phyloP scores from a whole-genome alignment of 1,140 invertebrate species.

The Rhopalosiphum maidis region DNA sequence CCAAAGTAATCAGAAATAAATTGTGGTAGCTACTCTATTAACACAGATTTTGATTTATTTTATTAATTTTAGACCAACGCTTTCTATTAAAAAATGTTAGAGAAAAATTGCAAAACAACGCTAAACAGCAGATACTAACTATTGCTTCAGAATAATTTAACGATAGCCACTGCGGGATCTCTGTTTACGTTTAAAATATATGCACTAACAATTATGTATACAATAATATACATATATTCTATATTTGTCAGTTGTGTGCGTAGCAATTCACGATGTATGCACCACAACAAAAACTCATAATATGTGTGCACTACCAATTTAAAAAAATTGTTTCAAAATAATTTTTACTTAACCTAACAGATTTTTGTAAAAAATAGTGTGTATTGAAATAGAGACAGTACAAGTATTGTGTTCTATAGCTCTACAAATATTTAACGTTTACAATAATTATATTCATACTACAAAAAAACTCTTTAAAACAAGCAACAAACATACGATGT shows the following conservation, averaged over 20 bases:
- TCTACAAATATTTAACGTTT: background rate
- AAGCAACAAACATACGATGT: background rate
- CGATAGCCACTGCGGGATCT: background rate
- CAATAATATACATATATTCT: background rate
- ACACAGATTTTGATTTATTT: background rate
- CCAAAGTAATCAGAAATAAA: background rate
- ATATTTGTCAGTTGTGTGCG: background rate
- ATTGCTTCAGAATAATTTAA: background rate
- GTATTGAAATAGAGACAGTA: background rate
- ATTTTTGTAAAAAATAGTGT: background rate
- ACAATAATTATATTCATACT: background rate
- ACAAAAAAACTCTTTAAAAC: background rate
- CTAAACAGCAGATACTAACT: background rate
- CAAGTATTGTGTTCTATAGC: background rate
- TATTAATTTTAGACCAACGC: background rate
- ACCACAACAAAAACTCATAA: background rate
- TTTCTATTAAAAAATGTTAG: background rate
- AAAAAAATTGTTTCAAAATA: background rate
- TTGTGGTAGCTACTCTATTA: background rate
- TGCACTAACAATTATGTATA: background rate
- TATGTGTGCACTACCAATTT: background rate
- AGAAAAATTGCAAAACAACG: background rate
- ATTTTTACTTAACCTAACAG: background rate
- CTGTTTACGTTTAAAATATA: background rate
- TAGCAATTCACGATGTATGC: background rate